These are phyloP conservation scores for Pristionchus fissidentatus DNA, from an alignment of 2,888 invertebrate species.

Conservation along the genomic window DNA sequence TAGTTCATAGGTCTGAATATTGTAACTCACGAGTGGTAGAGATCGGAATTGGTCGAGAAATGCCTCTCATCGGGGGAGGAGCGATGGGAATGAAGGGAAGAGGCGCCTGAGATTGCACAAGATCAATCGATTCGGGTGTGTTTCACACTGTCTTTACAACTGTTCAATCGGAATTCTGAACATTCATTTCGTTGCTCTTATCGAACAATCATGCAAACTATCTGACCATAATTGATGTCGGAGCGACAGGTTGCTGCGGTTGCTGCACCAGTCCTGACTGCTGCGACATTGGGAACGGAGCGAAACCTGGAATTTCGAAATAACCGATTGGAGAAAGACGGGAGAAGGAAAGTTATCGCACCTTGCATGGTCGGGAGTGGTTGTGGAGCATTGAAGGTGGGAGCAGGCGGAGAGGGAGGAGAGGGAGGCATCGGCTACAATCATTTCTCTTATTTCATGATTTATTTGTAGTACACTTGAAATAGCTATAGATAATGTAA, in stretches of 20 bases:
- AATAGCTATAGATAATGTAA: too few species aligned
- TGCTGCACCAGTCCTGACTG: too few species aligned
- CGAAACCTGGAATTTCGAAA: neutral
- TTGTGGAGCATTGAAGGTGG: neutral
- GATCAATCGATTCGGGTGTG: too few species aligned
- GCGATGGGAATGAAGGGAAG: neutral
- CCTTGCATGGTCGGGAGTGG: neutral
- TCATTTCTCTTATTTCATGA: too few species aligned
- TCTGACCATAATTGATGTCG: too few species aligned
- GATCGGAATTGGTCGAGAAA: neutral
- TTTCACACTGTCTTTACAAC: too few species aligned
- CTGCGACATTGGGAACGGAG: neutral
- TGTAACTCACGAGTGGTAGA: neutral
- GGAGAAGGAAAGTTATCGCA: neutral
- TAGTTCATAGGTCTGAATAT: too few species aligned
- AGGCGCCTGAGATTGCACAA: neutral
- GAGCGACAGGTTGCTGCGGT: too few species aligned
- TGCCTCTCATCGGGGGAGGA: constrained; percentile 11
- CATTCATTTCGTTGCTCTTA: too few species aligned
- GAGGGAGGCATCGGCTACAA: constrained; percentile 2
- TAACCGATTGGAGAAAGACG: neutral
- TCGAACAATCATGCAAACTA: too few species aligned
- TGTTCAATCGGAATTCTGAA: too few species aligned
- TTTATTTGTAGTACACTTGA: too few species aligned
- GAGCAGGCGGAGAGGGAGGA: neutral